A percentile compares a stretch with the other conserved stretches of the same genome.
Evolutionary conservation across 2,888 invertebrate species (phyloP).

Genomic region (Trachelus stipa): DNA sequence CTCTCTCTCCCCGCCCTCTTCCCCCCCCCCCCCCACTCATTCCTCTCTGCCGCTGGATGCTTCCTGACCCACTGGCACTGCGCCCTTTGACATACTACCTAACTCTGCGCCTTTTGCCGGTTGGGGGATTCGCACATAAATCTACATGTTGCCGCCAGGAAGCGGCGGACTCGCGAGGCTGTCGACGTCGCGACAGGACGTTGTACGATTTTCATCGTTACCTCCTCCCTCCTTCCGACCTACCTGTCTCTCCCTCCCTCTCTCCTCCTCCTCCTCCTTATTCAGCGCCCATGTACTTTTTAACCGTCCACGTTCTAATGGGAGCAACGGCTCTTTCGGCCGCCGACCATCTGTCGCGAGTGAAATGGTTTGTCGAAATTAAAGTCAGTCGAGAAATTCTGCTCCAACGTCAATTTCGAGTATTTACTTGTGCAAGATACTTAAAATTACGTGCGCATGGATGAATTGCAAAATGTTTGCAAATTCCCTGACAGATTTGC

Average conservation of each 20-base stretch:
- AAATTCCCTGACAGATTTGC: not conserved
- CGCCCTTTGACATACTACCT: not conserved
- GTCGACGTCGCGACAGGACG: not conserved
- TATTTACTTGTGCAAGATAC: not conserved
- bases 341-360: constrained; percentile 64
- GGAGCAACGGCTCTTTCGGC: constrained; percentile 65
- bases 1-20: constrained; percentile 10
- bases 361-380: constrained; percentile 64
- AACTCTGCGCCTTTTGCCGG: not conserved
- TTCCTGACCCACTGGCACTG: not conserved
- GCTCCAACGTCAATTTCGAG: not conserved
- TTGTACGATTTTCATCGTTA: not conserved
- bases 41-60: constrained; percentile 14
- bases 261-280: not conserved
- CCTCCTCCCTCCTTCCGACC: constrained; percentile 11
- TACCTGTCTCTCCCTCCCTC: constrained; percentile 42
- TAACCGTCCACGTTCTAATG: constrained; percentile 48
- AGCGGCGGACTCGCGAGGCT: not conserved
- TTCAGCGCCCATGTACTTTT: constrained; percentile 22
- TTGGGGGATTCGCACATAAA: not conserved
- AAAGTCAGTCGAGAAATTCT: constrained; percentile 60
- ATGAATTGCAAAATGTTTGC: not conserved
- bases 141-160: not conserved
- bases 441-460: not conserved
- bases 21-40: not conserved